phyloP scores from a whole-genome alignment of 1,140 invertebrate genomes.

The Cataglyphis hispanica region DNA sequence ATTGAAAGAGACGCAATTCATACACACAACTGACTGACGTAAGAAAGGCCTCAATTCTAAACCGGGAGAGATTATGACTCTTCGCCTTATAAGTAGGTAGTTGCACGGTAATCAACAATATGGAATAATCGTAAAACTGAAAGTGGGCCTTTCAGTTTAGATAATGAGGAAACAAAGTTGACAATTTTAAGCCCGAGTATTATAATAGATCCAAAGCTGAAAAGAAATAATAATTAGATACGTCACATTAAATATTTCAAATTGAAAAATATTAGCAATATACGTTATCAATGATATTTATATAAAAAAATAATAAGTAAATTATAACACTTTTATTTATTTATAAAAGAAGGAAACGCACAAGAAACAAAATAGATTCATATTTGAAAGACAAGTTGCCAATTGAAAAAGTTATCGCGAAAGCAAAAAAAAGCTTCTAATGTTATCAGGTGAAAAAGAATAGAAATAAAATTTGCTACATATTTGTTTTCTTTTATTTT shows the following conservation, averaged over 20 bases:
- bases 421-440: neutral
- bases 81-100: conserved; percentile 38
- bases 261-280: conserved; percentile 46
- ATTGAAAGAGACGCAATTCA: conserved; percentile 45
- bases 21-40: conserved; percentile 22
- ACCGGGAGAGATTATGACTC: conserved; percentile 12
- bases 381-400: neutral
- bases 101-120: neutral
- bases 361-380: neutral
- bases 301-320: neutral
- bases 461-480: conserved; percentile 62
- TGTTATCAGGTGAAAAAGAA: conserved; percentile 27
- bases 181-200: neutral
- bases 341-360: neutral
- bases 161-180: neutral
- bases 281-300: neutral
- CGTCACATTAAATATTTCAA: conserved; percentile 50
- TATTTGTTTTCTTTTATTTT: conserved; percentile 54
- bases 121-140: conserved; percentile 58
- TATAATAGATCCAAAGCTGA: neutral
- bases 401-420: conserved; percentile 34
- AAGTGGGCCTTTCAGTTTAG: conserved; percentile 58
- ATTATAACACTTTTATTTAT: neutral
- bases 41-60: neutral
- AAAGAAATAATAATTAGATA: neutral